Evolutionary conservation across 2,113 vertebrate genomes (phyloP), one percentile per base, ranked within the genome.

Genomic region (Hippocampus barbouri): DNA sequence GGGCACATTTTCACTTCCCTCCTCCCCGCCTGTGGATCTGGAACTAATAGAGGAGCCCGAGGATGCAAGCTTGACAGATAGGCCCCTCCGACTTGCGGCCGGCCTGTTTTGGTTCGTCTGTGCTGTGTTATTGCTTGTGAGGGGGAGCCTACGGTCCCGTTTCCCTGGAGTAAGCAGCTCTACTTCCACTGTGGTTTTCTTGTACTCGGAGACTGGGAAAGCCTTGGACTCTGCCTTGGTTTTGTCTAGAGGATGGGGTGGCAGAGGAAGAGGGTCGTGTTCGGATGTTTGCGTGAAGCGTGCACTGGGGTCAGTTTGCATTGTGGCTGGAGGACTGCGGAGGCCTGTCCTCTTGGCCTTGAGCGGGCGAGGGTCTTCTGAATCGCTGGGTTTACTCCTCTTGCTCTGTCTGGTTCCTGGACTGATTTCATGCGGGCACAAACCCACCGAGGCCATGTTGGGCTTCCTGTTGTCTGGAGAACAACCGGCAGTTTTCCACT

Each of bases 121-220:
- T 80, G 81, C 83, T 85, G 77, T 79, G 84, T 82, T 92, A 85
- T 75, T 93, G 88, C 88, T 88, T 81, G 79, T 74, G 68, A 82
- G 85, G 86, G 85, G 85, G 86, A 89, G 88, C 84, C 64, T 78
- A 77, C 82, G 91, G 83, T 89, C 85, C 23, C 72, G 83, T 90
- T 85, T 91, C 87, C 89, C 90, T 89, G 83, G 90, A 92, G 93
- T 88, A 89, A 89, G 83, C 66, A 91, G 90, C 80, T 91, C 89
- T 81, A 91, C 91, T 89, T 88, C 91, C 89, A 90, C 77, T 49
- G 51, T 69, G 86, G 78, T 84, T 91, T 93, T 84, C 81, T 77
- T 83, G 78, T 79, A 69, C 75, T 89, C 87, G 71, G 84, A 69
- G 84, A 90, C 85, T 81, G 87, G 89, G 91, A 91, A 90, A 82